These are phyloP conservation scores for Zonitis immaculata DNA, from an alignment of 2,888 invertebrate genomes.

Conservation along the genomic window DNA sequence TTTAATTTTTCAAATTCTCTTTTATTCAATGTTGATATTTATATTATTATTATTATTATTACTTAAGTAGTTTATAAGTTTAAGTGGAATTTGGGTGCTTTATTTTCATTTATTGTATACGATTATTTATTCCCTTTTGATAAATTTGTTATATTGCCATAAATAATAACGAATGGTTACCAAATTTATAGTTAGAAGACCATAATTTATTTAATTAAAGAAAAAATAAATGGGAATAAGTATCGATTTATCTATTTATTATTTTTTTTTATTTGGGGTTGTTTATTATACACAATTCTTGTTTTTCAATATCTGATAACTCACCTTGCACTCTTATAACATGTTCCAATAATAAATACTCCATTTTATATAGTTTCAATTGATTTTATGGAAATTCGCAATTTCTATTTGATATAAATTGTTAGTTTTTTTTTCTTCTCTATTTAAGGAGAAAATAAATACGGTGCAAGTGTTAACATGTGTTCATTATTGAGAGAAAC, in stretches of 20 bases:
- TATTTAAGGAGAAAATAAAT: conserved; percentile 5
- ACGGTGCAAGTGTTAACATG: conserved; percentile 23
- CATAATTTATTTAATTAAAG: conserved; percentile 9
- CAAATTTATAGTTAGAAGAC: not conserved
- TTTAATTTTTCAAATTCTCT: not conserved
- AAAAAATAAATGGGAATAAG: not conserved
- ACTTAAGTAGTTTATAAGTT: not conserved
- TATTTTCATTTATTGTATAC: too few relatives aligned
- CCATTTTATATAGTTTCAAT: not conserved
- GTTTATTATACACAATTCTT: conserved; percentile 8
- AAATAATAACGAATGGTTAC: too few relatives aligned
- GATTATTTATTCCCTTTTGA: too few relatives aligned
- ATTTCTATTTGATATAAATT: too few relatives aligned
- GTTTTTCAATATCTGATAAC: conserved; percentile 12
- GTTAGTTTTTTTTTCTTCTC: too few relatives aligned
- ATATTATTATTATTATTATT: not conserved
- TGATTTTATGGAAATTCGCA: not conserved
- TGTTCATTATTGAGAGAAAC: conserved; percentile 23
- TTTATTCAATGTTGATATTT: not conserved
- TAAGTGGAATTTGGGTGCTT: too few relatives aligned
- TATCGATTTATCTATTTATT: not conserved
- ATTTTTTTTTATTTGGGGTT: conserved; percentile 14
- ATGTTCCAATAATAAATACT: conserved; percentile 3
- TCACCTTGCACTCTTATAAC: conserved; percentile 24
- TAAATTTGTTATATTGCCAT: too few relatives aligned